Evolutionary conservation across 1,140 invertebrate genomes (phyloP).

Genomic region (Galleria mellonella): DNA sequence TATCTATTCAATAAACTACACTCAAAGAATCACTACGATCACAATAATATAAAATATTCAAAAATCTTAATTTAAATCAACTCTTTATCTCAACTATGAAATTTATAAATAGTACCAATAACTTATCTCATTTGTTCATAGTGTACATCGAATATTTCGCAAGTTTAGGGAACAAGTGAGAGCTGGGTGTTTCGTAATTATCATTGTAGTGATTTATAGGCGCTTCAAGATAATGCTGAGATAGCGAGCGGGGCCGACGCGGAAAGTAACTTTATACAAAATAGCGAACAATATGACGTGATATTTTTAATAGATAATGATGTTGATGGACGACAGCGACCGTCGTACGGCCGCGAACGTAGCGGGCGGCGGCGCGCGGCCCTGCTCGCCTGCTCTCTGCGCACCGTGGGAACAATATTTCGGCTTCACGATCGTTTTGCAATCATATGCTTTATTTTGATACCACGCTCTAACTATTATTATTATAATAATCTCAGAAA

Average conservation of each 20-base stretch:
- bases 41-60: too few relatives aligned
- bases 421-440: conserved; percentile 47
- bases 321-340: conserved; percentile 67
- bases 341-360: too few relatives aligned
- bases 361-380: conserved; percentile 48
- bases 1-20: too few relatives aligned
- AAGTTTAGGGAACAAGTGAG: conserved; percentile 48
- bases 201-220: conserved; percentile 59
- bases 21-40: too few relatives aligned
- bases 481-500: conserved; percentile 16
- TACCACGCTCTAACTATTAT: conserved; percentile 30
- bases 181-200: conserved; percentile 47
- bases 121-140: background rate
- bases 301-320: conserved; percentile 73
- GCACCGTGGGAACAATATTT: conserved; percentile 63
- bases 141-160: conserved; percentile 29
- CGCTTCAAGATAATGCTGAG: conserved; percentile 47
- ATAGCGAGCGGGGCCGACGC: conserved; percentile 38
- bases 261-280: conserved; percentile 64
- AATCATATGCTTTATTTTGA: conserved; percentile 44
- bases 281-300: conserved; percentile 69
- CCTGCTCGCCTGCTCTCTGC: conserved; percentile 23
- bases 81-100: too few relatives aligned
- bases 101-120: background rate
- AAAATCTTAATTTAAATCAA: too few relatives aligned